phyloP scores from a whole-genome alignment of 1,140 invertebrate genomes.

The Drosophila subobscura region DNA sequence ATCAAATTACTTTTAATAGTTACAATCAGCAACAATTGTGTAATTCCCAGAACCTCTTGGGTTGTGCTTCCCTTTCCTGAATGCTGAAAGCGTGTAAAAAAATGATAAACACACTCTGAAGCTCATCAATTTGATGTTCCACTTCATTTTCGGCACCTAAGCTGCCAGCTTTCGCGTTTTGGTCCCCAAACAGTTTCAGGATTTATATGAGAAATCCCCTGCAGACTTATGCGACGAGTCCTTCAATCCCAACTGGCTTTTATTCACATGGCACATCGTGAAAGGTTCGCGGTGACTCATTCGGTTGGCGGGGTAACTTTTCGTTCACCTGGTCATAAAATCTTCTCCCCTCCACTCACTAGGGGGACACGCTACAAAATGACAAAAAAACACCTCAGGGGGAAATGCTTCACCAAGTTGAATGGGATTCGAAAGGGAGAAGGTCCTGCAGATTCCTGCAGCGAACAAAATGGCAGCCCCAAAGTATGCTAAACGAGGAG shows the following conservation, averaged over 20 bases:
- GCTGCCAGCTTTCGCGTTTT: slow-evolving; percentile 5
- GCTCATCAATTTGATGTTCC: slow-evolving; percentile 66
- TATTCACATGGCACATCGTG: slow-evolving; percentile 14
- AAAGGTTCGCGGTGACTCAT: slow-evolving; percentile 20
- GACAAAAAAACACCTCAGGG: slow-evolving; percentile 19
- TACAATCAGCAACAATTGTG: neutral
- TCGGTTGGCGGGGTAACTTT: slow-evolving; percentile 19
- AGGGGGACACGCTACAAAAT: slow-evolving; percentile 25
- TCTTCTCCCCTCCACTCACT: slow-evolving; percentile 6
- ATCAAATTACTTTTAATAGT: neutral
- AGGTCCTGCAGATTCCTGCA: slow-evolving; percentile 42
- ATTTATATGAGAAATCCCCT: too few relatives aligned
- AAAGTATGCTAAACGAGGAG: slow-evolving; percentile 66
- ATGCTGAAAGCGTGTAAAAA: slow-evolving; percentile 3
- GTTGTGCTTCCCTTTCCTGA: neutral
- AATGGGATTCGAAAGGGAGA: neutral
- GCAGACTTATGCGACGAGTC: slow-evolving; percentile 13
- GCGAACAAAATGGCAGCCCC: slow-evolving; percentile 13
- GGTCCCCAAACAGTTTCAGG: too few relatives aligned
- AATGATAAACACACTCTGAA: slow-evolving; percentile 5
- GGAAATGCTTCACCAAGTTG: neutral
- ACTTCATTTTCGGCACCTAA: slow-evolving; percentile 53
- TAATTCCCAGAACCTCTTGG: neutral
- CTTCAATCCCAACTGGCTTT: slow-evolving; percentile 34
- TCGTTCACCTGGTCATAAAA: slow-evolving; percentile 57